phyloP scores from a whole-genome alignment of 1,140 invertebrate genomes.

The Diuraphis noxia region DNA sequence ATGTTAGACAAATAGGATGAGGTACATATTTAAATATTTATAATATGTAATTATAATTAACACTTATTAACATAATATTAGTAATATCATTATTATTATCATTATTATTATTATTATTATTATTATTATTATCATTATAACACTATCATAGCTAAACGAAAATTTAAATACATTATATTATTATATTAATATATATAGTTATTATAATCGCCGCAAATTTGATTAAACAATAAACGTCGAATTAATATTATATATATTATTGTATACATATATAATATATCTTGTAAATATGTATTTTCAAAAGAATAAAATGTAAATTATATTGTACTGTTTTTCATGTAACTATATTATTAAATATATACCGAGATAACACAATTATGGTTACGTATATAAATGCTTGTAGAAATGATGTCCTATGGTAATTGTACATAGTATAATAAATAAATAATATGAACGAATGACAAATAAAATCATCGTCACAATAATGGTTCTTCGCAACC shows the following conservation, averaged over 20 bases:
- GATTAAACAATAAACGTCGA: slow-evolving; percentile 13
- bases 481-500: neutral
- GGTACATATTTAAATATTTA: neutral
- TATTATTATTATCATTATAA: neutral
- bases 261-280: neutral
- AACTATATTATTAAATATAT: slow-evolving; percentile 15
- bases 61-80: slow-evolving; percentile 30
- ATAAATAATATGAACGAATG: neutral
- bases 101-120: slow-evolving; percentile 22
- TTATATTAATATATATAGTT: neutral
- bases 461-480: neutral
- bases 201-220: neutral
- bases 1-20: neutral
- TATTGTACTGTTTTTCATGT: slow-evolving; percentile 11
- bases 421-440: neutral
- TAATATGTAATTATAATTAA: slow-evolving; percentile 27
- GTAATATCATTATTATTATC: neutral
- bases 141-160: neutral
- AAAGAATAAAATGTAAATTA: slow-evolving; percentile 23
- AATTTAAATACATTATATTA: neutral
- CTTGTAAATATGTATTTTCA: neutral
- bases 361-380: neutral
- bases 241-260: slow-evolving; percentile 20
- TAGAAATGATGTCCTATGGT: neutral
- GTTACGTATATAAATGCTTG: neutral